These are phyloP conservation scores for Notocelia uddmanniana DNA, from an alignment of 2,888 invertebrate species.

Conservation along the genomic window DNA sequence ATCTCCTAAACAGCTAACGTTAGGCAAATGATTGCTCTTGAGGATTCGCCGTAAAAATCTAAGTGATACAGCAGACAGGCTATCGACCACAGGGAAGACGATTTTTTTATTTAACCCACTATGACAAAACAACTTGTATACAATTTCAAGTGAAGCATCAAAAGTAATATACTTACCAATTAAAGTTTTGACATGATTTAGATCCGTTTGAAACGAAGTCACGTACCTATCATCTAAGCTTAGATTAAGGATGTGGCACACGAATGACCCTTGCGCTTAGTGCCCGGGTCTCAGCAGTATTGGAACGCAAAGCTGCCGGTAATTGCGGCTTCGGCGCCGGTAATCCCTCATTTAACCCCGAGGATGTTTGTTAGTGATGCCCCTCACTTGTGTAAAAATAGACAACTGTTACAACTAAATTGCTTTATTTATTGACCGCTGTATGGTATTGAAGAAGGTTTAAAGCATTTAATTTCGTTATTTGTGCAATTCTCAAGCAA, in stretches of 20 bases:
- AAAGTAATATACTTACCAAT: neutral
- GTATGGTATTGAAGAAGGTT: constrained; percentile 3
- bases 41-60: too few relatives aligned
- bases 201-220: constrained; percentile 58
- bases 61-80: too few relatives aligned
- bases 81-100: neutral
- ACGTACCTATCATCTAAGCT: constrained; percentile 66
- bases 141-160: neutral
- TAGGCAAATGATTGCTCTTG: too few relatives aligned
- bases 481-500: too few relatives aligned
- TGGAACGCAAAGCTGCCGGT: constrained; percentile 75
- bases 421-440: constrained; percentile 32
- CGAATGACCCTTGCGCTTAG: constrained; percentile 73
- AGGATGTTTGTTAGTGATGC: constrained; percentile 68
- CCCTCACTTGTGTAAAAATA: constrained; percentile 49
- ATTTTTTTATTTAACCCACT: neutral
- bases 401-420: constrained; percentile 35
- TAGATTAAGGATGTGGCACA: constrained; percentile 67
- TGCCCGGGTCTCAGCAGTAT: constrained; percentile 61
- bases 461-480: neutral
- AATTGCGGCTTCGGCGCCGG: constrained; percentile 78
- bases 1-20: too few relatives aligned
- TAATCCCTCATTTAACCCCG: constrained; percentile 71
- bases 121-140: neutral
- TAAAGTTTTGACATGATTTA: constrained; percentile 32